Base-by-base conservation (phyloP, 2,888 invertebrate species). In the Rhagium mordax region DNA sequence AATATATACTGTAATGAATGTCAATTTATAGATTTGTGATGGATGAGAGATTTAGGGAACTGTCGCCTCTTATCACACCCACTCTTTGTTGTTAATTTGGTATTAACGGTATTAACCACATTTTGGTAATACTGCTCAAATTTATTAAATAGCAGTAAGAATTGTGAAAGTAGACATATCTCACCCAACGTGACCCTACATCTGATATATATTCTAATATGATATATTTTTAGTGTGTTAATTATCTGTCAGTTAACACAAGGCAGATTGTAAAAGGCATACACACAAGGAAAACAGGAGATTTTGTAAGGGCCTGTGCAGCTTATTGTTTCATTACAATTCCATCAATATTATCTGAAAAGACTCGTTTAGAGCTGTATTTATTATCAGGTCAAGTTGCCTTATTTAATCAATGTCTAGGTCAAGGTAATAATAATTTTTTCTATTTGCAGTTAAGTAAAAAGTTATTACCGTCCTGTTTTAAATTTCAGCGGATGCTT, bases 301-400 rank as follows among this genome's bases (percentile, higher is more conserved):
- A 96, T 81, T 95, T 98, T 89, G 95, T 96, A 29, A 93, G 96
- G 84, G 98, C 98, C 1, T 98, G 98, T 89, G 94, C 96, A 55
- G 98, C 99, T 0, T 99, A 96, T 89, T 94, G 95, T 87, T 98
- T 94, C 88, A 98, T 99, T 75, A 98, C 98, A 7, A 95, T 98
- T 86, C 99, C 99, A n/a, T 98, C 98, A 13, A 92, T 99, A 85
- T 92, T 91, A 81, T 94, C 94, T 73, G 91, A 94, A n/a, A 92
- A 94, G 74, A 90, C 92, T 21, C 92, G 95, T 84, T 91, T 97
- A 81, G 94, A 95, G 81, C 91, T 98, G 60, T 97, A 97, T 89
- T 90, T 98, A 71, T 89, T 96, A 6, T 94, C 95, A 13, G 97
- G 96, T 16, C 96, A 97, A 88, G 94, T 96, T 55, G 96, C 98